A percentile compares a stretch with the other conserved stretches of the same genome.
Conservation (phyloP, 2,113 vertebrate species). For the Chinchilla lanigera region DNA sequence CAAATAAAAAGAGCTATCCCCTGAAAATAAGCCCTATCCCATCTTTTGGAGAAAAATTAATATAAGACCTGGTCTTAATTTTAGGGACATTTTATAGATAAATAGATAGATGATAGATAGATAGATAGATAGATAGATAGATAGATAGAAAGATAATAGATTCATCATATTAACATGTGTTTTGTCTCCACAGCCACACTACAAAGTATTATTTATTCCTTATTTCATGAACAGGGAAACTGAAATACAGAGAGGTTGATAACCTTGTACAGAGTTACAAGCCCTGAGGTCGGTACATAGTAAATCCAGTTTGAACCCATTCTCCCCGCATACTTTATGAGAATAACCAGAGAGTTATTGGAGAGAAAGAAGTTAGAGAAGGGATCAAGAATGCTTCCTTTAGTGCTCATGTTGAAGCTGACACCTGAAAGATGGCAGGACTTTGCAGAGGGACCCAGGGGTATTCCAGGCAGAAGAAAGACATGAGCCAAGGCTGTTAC, state of each 20-base stretch:
- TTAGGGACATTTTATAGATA: neutral
- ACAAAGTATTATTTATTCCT: neutral
- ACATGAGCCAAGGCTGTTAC: neutral
- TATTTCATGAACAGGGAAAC: neutral
- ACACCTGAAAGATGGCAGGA: neutral
- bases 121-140: neutral
- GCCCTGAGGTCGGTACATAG: neutral
- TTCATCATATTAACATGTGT: neutral
- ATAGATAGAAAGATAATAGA: neutral
- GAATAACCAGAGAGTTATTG: neutral
- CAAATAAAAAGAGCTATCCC: neutral
- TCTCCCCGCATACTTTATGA: neutral
- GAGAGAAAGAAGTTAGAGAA: neutral
- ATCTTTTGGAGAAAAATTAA: neutral
- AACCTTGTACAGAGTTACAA: neutral
- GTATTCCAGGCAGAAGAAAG: neutral
- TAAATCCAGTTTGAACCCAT: slow-evolving; percentile 18
- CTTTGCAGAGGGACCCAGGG: neutral
- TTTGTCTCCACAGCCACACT: neutral
- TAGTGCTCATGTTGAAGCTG: neutral
- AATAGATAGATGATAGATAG: too few species aligned
- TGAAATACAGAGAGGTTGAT: neutral
- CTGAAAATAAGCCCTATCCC: neutral
- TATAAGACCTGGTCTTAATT: neutral
- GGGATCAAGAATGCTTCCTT: neutral